phyloP scores from a whole-genome alignment of 37 sponge, comb jelly and placozoan genomes.

The Aphrocallistes beatrix region DNA sequence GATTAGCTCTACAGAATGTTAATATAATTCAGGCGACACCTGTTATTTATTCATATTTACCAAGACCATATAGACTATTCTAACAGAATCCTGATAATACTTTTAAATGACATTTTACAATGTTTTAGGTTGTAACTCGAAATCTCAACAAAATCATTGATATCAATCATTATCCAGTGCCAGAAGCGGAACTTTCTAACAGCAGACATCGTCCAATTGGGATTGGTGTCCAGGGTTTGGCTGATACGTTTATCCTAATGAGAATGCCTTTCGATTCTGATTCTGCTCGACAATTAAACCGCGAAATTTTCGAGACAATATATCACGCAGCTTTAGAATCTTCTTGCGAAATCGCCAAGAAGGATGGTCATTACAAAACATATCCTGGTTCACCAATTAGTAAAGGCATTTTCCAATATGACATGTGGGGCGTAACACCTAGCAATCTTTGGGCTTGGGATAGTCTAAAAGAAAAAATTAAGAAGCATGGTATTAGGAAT shows the following conservation, averaged over 20 bases:
- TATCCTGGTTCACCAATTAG: slow-evolving; percentile 79
- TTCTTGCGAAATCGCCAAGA: slow-evolving; percentile 77
- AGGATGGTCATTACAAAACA: slow-evolving; percentile 78
- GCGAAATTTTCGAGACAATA: slow-evolving; percentile 90
- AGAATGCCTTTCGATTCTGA: slow-evolving; percentile 83
- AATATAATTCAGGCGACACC: background rate
- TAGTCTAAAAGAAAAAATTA: slow-evolving; percentile 61
- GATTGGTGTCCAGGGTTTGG: slow-evolving; percentile 97
- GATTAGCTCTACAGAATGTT: background rate
- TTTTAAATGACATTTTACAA: background rate
- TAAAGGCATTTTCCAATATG: slow-evolving; percentile 79
- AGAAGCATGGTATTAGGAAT: slow-evolving; percentile 77
- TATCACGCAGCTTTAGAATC: slow-evolving; percentile 86
- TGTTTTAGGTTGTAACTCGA: slow-evolving; percentile 66
- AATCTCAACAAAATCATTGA: slow-evolving; percentile 95
- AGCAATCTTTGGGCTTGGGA: slow-evolving; percentile 89
- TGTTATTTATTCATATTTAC: background rate
- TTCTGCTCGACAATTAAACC: slow-evolving; percentile 71
- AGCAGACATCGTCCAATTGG: slow-evolving; percentile 92
- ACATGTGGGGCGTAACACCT: slow-evolving; percentile 94
- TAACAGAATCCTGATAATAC: background rate
- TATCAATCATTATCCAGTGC: slow-evolving; percentile 91
- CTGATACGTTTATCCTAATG: slow-evolving; percentile 95
- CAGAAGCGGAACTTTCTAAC: slow-evolving; percentile 75
- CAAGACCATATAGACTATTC: background rate